phyloP scores from a whole-genome alignment of 2,797 vertebrate species.

The Synaphobranchus kaupii region DNA sequence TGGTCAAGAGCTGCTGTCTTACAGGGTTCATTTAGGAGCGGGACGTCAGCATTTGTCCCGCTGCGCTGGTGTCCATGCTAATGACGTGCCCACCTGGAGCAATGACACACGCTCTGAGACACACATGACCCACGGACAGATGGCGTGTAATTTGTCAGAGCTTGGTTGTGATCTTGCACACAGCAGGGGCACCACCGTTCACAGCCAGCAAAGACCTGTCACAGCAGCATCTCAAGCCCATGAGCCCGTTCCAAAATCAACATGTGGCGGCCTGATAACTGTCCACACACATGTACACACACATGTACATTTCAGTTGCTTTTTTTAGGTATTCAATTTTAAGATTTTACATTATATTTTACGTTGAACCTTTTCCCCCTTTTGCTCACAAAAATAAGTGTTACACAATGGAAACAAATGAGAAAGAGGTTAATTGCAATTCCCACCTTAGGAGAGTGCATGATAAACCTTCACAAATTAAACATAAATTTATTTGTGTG shows the following conservation, averaged over 20 bases:
- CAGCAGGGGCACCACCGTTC: neutral
- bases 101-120: neutral
- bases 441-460: too few relatives aligned
- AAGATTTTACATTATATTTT: too few relatives aligned
- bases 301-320: too few relatives aligned
- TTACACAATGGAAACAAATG: too few relatives aligned
- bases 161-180: neutral
- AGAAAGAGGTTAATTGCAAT: too few relatives aligned
- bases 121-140: neutral
- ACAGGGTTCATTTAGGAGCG: neutral
- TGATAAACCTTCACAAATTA: too few relatives aligned
- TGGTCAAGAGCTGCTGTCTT: conserved; percentile 1
- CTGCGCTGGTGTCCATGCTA: neutral
- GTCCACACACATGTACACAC: too few relatives aligned
- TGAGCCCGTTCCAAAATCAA: neutral
- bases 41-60: neutral
- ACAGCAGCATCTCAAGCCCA: neutral
- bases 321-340: too few relatives aligned
- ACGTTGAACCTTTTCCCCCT: too few relatives aligned
- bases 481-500: too few relatives aligned
- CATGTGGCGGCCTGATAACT: too few relatives aligned
- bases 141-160: conserved; percentile 6
- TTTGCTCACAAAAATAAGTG: too few relatives aligned
- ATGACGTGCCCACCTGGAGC: neutral
- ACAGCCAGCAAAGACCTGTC: neutral